Base-by-base conservation (phyloP, 2,113 vertebrate species). In the Glaucidium brasilianum region DNA sequence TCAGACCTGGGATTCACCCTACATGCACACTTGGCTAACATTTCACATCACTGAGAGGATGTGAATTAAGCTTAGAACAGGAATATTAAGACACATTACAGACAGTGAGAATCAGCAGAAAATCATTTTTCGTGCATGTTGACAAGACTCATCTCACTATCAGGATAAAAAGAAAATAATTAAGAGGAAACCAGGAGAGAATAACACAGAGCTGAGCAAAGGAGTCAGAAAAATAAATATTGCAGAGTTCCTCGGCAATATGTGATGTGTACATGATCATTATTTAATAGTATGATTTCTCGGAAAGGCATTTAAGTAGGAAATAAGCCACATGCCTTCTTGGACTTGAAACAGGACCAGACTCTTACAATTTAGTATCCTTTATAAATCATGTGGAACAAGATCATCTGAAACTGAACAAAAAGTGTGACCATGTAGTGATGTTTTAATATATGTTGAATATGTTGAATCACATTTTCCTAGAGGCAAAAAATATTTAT, bases 21-120 rank as follows among this genome's bases (percentile, higher is more conserved):
- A 14, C 5, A 15, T 0, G 3, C 2, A 19, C 3, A 5, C 19
- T 19, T 72, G 4, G 35, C 35, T 49, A 71, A 35, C 8, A 49
- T 72, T 82, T 87, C 37, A 50, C 52, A 76, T 43, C 34, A 73
- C 39, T 26, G 30, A 59, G 26, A 67, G 8, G 20, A 72, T 45
- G 16, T 45, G 43, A 45, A 45, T 45, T 25, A 19, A 68, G 6
- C 34, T 68, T 50, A 63, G 19, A 78, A 56, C 22, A 50, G 10
- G 7, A 81, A 75, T 39, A 47, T 39, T 45, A 64, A 37, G 4
- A 50, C 19, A 64, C 16, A 37, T 84, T 22, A 72, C 5, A 59
- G 58, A 37, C 10, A 67, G 39, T 22, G 27, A 88, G 30, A 83
- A 64, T 12, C 4, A 1, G 15, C 37, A 81, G 21, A 73, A 43